Base-by-base conservation (phyloP, 1,140 invertebrate species). In the Antheraea mylitta region DNA sequence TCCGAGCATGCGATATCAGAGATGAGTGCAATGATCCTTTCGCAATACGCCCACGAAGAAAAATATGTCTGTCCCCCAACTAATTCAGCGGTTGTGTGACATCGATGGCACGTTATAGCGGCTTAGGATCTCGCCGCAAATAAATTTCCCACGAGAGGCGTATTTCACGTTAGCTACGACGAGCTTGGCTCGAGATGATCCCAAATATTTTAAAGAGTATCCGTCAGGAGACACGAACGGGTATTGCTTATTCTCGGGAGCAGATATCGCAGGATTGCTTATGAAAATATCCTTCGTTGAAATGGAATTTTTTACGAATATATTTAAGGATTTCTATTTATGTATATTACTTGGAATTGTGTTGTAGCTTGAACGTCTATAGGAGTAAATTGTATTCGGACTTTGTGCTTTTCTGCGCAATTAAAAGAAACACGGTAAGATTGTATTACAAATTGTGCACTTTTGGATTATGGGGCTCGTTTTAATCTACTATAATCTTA, bases 61-160 rank as follows among this genome's bases (percentile, higher is more conserved):
- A 53, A 53, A 53, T 53, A 53, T 16, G 61, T 65, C 64, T 11
- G 38, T 19, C 45, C 45, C 38, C 64, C 9, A 48, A 65, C 64
- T 65, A 65, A 65, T 65, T 65, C 64, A 9, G 64, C 64, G 38
- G 9, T 37, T 30, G 38, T 65, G 66, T 64, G 67, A 72, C 67
- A 69, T 58, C 59, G 64, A 66, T 45, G 38, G 63, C 66, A 22
- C 42, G 64, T 65, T 65, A 65, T 42, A 65, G 62, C 58, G 72
- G 79, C 81, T 86, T 80, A 83, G 78, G 80, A 80, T 80, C 77
- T 74, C 73, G 42, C 81, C 78, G 78, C 82, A 83, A 79, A 84
- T 83, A 87, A 85, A 89, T 89, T 89, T 89, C 87, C 87, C 87
- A 70, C 10, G 84, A 80, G 87, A 75, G 70, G 61, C 79, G 80